Evolutionary conservation across 2,888 invertebrate species (phyloP).

Genomic region (Rhabditophanes sp.): DNA sequence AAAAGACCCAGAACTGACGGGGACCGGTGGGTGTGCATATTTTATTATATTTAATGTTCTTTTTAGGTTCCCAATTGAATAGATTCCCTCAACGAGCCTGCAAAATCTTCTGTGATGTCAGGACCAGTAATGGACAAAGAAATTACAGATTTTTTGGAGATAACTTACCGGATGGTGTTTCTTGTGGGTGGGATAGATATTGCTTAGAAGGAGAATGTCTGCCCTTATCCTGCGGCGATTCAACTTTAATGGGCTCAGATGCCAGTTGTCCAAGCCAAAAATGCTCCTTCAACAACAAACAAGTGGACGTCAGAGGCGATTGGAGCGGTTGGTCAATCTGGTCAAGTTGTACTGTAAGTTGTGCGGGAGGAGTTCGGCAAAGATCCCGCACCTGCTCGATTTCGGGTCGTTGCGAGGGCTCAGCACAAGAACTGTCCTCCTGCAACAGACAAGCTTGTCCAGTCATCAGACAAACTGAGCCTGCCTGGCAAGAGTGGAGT

Average conservation of each 20-base stretch:
- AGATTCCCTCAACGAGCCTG: conserved; percentile 40
- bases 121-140: conserved; percentile 25
- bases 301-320: conserved; percentile 10
- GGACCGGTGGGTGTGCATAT: too few species aligned
- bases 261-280: conserved; percentile 21
- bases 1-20: conserved; percentile 39
- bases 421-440: conserved; percentile 20
- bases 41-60: too few species aligned
- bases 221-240: conserved; percentile 30
- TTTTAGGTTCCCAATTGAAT: conserved; percentile 39
- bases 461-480: conserved; percentile 9
- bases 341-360: conserved; percentile 29
- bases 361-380: conserved; percentile 27
- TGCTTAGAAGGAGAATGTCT: conserved; percentile 42
- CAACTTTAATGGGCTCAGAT: conserved; percentile 28
- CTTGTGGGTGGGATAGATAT: conserved; percentile 39
- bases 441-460: conserved; percentile 29
- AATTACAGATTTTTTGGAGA: conserved; percentile 44
- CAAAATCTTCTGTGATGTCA: conserved; percentile 44
- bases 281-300: conserved; percentile 7
- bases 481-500: conserved; percentile 32
- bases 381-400: conserved; percentile 22
- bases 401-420: conserved; percentile 28
- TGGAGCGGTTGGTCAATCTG: conserved; percentile 34
- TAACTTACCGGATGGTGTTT: conserved; percentile 43